These are phyloP conservation scores for Stictocephala bisonia DNA, from an alignment of 2,888 invertebrate genomes.

Conservation along the genomic window DNA sequence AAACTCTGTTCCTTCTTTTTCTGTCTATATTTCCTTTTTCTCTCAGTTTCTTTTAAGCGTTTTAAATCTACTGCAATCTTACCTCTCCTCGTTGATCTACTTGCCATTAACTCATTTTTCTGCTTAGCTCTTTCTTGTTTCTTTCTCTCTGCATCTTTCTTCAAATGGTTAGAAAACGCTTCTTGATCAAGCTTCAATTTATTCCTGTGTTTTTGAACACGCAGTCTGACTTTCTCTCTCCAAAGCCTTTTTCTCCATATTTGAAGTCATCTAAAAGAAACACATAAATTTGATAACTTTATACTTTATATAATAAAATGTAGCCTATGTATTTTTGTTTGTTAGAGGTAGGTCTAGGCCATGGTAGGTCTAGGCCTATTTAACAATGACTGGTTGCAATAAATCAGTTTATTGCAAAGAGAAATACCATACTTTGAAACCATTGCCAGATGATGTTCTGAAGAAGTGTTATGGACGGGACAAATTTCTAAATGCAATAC, in stretches of 20 bases:
- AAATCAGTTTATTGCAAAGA: too few species aligned
- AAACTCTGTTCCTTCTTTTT: constrained; percentile 16
- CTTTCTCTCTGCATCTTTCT: constrained; percentile 41
- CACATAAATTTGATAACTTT: constrained; percentile 35
- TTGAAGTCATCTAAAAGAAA: constrained; percentile 12
- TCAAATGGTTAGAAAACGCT: constrained; percentile 25
- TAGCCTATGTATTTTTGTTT: constrained; percentile 37
- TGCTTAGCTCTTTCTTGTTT: constrained; percentile 35
- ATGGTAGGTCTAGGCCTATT: too few species aligned
- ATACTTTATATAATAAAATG: constrained; percentile 18
- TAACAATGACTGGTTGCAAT: too few species aligned
- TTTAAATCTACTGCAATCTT: constrained; percentile 31
- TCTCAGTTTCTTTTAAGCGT: constrained; percentile 27
- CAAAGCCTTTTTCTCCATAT: constrained; percentile 30
- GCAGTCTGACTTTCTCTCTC: constrained; percentile 37
- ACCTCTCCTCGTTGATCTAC: constrained; percentile 36
- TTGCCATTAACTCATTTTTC: constrained; percentile 34
- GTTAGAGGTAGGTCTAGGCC: too few species aligned
- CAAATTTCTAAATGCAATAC: too few species aligned
- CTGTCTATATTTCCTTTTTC: constrained; percentile 18
- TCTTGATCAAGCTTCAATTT: constrained; percentile 36
- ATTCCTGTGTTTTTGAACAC: constrained; percentile 36
- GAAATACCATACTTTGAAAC: too few species aligned
- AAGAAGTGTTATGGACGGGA: too few species aligned
- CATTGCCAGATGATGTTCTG: too few species aligned